These are phyloP conservation scores for Sebastes paucispinis DNA, from an alignment of 2,797 vertebrate genomes.

Conservation along the genomic window DNA sequence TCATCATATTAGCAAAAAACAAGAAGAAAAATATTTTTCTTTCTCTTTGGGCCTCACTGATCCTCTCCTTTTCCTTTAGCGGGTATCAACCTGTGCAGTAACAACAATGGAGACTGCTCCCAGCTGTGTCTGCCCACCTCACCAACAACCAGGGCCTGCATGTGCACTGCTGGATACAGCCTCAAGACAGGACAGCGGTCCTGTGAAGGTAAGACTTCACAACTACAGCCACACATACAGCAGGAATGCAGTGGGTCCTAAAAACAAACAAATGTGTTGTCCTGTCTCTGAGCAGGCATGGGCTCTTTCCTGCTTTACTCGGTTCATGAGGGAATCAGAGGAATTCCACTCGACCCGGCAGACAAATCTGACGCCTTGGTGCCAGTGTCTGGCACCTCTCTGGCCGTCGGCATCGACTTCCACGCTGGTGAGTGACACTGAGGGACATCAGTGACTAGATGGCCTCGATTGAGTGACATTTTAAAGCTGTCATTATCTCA, in stretches of 20 bases:
- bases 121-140: constrained; percentile 97
- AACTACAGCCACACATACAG: not conserved
- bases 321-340: constrained; percentile 95
- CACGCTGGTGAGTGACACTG: constrained; percentile 87
- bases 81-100: constrained; percentile 91
- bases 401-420: constrained; percentile 97
- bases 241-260: not conserved
- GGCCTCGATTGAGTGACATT: constrained; percentile 3
- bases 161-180: constrained; percentile 97
- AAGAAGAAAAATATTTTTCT: not conserved
- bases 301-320: constrained; percentile 97
- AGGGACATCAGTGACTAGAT: not conserved
- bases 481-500: constrained; percentile 21
- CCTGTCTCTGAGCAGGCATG: constrained; percentile 83
- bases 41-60: not conserved
- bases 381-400: constrained; percentile 93
- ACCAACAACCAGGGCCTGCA: constrained; percentile 87
- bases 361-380: constrained; percentile 97
- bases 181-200: constrained; percentile 93
- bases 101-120: constrained; percentile 95
- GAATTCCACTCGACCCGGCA: constrained; percentile 93
- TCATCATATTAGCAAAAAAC: not conserved
- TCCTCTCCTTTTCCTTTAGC: constrained; percentile 20
- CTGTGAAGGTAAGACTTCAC: constrained; percentile 86
- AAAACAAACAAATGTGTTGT: not conserved